Conservation (phyloP, 2,113 vertebrate species). For the Meles meles region DNA sequence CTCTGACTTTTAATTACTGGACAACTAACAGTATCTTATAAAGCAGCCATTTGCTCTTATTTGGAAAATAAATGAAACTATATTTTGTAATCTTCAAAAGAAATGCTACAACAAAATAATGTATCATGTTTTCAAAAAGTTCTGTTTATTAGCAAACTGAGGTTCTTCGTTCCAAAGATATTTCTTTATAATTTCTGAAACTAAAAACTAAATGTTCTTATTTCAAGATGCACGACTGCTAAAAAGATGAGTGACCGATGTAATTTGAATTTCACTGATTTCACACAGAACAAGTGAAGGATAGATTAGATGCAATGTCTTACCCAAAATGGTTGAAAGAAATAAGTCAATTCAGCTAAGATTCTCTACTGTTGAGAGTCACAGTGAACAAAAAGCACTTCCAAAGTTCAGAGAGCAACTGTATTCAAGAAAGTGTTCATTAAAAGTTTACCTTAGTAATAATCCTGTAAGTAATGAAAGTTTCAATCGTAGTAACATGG, state of each 20-base stretch:
- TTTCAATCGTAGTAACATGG: constrained; percentile 96
- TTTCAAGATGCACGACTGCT: not conserved
- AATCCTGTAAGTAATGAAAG: constrained; percentile 94
- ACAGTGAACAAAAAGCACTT: not conserved
- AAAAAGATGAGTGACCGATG: not conserved
- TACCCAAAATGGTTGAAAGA: not conserved
- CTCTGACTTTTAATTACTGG: not conserved
- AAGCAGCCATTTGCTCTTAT: not conserved
- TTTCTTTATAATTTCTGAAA: not conserved
- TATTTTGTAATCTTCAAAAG: not conserved
- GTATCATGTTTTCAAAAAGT: not conserved
- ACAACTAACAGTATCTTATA: not conserved
- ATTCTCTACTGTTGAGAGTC: not conserved
- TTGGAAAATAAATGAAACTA: not conserved
- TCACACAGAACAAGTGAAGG: not conserved
- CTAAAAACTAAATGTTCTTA: not conserved
- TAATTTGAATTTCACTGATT: not conserved
- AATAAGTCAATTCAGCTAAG: not conserved
- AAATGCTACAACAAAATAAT: not conserved
- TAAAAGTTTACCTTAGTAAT: constrained; percentile 88
- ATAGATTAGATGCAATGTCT: not conserved
- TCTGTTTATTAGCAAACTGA: not conserved
- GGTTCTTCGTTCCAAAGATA: not conserved
- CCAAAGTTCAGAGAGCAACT: not conserved
- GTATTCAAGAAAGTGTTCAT: not conserved